Evolutionary conservation across 2,888 invertebrate species (phyloP), one percentile per base, ranked within the genome.

Genomic region (Drosophila prolongata): DNA sequence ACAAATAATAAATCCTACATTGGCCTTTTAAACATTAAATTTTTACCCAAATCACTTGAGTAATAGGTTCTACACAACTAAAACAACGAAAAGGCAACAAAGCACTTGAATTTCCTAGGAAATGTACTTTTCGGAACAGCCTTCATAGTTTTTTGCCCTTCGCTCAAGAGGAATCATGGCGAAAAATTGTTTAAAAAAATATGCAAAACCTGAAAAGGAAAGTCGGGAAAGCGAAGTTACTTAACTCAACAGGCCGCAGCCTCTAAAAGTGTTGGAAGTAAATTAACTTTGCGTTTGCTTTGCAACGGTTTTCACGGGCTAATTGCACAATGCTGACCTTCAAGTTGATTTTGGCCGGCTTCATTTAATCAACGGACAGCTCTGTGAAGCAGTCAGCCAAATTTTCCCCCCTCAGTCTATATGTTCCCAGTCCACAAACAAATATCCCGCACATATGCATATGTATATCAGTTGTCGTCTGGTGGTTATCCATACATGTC

Each of bases 291-390:
- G 56, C 34, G 62, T 75, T 58, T 71, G 71, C 75, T 82, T 75
- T 70, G 60, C 47, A 60, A 78, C 40, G 78, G 67, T 78, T 73
- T 78, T 65, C 64, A 43, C 47, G 14, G 56, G 49, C 65, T 84
- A 80, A 84, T 86, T 77, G 83, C 83, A 76, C 44, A 85, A 64
- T 72, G 64, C 77, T 85, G 88, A 85, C 84, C 84, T 85, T 87
- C 78, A 82, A 87, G 86, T 78, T 76, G 78, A 75, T 74, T 50
- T 55, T 46, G n/a, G 52, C 16, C n/a, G 73, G 73, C 67, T 85
- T 76, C 76, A 71, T 82, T 87, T 81, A 84, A 84, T 84, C 85
- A 87, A 75, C 75, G 71, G 43, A 40, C 60, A 38, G 53, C 46
- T 53, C 66, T 49, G 37, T 57, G 14, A 42, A 43, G 62, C 44